Conservation (phyloP, 2,113 vertebrate genomes). For the Hyperopisus bebe region DNA sequence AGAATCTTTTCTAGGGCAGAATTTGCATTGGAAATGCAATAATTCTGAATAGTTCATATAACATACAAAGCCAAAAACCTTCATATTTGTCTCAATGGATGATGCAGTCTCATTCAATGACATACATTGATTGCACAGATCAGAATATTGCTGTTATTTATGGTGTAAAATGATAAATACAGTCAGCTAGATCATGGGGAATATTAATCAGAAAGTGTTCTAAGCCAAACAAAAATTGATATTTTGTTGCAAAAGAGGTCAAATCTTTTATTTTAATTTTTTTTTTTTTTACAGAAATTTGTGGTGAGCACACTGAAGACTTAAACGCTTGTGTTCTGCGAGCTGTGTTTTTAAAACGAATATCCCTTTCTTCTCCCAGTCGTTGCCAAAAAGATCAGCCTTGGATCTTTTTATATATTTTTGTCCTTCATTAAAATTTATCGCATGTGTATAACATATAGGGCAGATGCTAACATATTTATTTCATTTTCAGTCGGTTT, state of each 20-base stretch:
- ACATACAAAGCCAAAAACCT: neutral
- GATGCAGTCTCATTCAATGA: neutral
- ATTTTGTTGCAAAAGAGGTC: neutral
- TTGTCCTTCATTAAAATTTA: neutral
- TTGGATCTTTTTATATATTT: neutral
- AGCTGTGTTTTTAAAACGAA: neutral
- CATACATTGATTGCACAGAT: neutral
- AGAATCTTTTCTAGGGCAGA: conserved; percentile 1
- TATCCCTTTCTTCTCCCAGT: neutral
- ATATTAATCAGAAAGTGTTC: conserved; percentile 2
- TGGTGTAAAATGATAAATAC: neutral
- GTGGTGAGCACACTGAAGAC: neutral
- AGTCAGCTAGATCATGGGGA: neutral
- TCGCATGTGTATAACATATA: neutral
- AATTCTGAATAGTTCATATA: neutral
- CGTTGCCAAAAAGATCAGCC: neutral
- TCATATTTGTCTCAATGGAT: neutral
- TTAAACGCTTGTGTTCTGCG: neutral
- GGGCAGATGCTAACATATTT: neutral
- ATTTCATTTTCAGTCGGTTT: neutral
- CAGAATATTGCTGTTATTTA: neutral
- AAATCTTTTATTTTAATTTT: neutral
- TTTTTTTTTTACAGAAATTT: neutral
- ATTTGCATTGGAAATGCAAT: neutral
- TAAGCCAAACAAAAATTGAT: neutral